Conservation (phyloP, 2,113 vertebrate species). For the Argyrosomus japonicus region DNA sequence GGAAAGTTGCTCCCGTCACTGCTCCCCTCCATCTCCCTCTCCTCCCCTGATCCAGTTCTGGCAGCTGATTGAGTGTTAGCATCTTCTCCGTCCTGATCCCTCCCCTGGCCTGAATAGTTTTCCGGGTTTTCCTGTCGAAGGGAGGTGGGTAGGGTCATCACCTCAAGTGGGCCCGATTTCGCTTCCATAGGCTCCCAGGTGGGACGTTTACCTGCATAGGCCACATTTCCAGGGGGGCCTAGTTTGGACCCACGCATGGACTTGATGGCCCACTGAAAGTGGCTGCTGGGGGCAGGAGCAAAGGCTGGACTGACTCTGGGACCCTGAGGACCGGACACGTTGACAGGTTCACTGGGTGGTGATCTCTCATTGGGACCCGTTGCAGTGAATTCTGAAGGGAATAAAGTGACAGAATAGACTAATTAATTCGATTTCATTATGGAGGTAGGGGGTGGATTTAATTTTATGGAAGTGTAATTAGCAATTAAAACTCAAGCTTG, state of each 20-base stretch:
- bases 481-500: constrained; percentile 64
- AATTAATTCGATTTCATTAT: constrained; percentile 62
- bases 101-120: constrained; percentile 85
- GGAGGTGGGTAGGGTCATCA: constrained; percentile 77
- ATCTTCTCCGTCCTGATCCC: constrained; percentile 70
- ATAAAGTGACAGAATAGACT: constrained; percentile 66
- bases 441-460: constrained; percentile 47
- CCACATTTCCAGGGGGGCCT: constrained; percentile 46
- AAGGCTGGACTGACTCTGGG: constrained; percentile 49
- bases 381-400: constrained; percentile 69
- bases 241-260: constrained; percentile 62
- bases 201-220: constrained; percentile 42
- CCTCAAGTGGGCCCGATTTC: constrained; percentile 79
- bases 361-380: constrained; percentile 53
- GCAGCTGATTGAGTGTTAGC: constrained; percentile 32
- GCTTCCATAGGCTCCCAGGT: constrained; percentile 80
- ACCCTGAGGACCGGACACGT: constrained; percentile 53
- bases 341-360: constrained; percentile 55
- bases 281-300: constrained; percentile 52
- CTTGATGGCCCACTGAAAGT: constrained; percentile 73
- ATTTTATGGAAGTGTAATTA: constrained; percentile 75
- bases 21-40: constrained; percentile 80
- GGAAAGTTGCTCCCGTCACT: constrained; percentile 65
- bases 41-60: constrained; percentile 52
- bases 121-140: constrained; percentile 75